phyloP scores from a whole-genome alignment of 2,113 vertebrate genomes.

The Chlamydotis undulata region DNA sequence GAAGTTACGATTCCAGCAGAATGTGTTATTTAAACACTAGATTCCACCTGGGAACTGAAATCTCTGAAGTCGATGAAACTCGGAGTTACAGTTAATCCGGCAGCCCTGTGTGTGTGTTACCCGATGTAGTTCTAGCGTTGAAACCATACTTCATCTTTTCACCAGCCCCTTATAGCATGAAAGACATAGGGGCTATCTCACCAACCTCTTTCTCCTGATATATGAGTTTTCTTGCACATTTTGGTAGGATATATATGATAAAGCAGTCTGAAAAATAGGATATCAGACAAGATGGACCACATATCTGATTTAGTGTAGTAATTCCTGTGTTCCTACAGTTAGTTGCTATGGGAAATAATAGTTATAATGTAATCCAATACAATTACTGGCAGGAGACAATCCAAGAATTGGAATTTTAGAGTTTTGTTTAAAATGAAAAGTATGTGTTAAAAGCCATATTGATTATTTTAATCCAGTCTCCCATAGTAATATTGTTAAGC shows the following conservation, averaged over 20 bases:
- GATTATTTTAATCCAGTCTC: slow-evolving; percentile 63
- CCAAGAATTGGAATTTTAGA: slow-evolving; percentile 27
- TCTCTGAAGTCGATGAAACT: background rate
- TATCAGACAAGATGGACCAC: background rate
- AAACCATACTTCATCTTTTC: background rate
- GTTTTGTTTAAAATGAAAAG: slow-evolving; percentile 41
- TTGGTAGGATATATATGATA: background rate
- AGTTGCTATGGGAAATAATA: background rate
- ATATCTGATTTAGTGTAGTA: background rate
- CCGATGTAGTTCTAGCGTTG: background rate
- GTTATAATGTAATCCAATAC: background rate
- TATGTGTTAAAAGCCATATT: slow-evolving; percentile 34
- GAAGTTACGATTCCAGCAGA: background rate
- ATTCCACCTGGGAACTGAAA: background rate
- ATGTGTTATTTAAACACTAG: background rate
- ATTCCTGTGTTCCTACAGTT: background rate
- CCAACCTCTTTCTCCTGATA: background rate
- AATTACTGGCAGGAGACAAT: slow-evolving; percentile 27
- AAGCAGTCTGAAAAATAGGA: background rate
- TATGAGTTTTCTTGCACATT: background rate
- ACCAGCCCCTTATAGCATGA: too few relatives aligned
- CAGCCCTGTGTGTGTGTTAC: background rate
- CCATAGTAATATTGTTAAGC: slow-evolving; percentile 26
- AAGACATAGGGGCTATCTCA: background rate
- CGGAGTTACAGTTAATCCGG: background rate